Evolutionary conservation across 2,888 invertebrate species (phyloP).

Genomic region (Xylophagus ater): DNA sequence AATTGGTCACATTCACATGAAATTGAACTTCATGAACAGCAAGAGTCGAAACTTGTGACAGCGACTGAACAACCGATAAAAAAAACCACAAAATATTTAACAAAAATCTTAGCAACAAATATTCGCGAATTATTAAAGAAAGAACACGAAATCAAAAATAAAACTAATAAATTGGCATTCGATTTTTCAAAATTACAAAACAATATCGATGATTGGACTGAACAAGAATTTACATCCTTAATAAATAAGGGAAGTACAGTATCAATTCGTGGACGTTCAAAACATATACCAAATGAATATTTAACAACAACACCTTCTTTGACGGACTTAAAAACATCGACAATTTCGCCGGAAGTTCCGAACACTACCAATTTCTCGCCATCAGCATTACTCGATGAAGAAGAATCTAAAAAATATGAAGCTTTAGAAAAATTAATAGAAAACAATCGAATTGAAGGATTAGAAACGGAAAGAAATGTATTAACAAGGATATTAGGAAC

Average conservation of each 20-base stretch:
- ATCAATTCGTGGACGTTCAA: conserved; percentile 51
- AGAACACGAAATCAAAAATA: conserved; percentile 31
- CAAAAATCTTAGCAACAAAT: conserved; percentile 41
- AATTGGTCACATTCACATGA: conserved; percentile 30
- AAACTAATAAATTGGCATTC: conserved; percentile 37
- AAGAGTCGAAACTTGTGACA: conserved; percentile 41
- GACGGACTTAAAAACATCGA: conserved; percentile 21
- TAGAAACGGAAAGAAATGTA: too few relatives aligned
- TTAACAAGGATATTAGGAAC: conserved; percentile 41
- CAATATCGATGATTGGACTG: conserved; percentile 78
- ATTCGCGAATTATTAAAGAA: conserved; percentile 42
- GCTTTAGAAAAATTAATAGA: conserved; percentile 8
- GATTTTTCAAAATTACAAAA: conserved; percentile 66
- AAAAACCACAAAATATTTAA: conserved; percentile 31
- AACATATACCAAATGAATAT: conserved; percentile 67
- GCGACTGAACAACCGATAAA: conserved; percentile 30
- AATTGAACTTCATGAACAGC: conserved; percentile 42
- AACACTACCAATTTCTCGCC: conserved; percentile 14
- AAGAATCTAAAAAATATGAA: conserved; percentile 14
- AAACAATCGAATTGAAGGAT: conserved; percentile 16
- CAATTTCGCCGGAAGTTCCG: conserved; percentile 15
- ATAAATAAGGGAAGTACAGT: conserved; percentile 44
- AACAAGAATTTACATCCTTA: conserved; percentile 53
- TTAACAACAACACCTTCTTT: conserved; percentile 51
- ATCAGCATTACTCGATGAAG: conserved; percentile 5